Base-by-base conservation (phyloP, 2,113 vertebrate genomes). In the Numenius arquata region DNA sequence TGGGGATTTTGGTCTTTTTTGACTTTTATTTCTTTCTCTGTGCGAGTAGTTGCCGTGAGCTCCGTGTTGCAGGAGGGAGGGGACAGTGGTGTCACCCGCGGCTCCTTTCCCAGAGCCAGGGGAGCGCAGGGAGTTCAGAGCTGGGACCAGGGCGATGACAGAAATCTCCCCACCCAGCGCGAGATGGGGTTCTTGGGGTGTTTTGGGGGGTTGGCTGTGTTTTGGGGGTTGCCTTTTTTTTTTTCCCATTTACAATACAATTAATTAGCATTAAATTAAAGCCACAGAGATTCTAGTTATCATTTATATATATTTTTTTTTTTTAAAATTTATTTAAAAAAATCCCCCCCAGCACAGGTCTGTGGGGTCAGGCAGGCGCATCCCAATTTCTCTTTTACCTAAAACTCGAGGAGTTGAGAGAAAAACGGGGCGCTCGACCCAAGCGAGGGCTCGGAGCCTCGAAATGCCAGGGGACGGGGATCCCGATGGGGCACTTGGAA, bases 391-490 rank as follows among this genome's bases (percentile, higher is more conserved):
- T 20, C 22, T 84, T 78, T 80, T 16, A 9, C 8, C 36, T 8
- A 1, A 81, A 87, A 55, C 11, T 23, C 1, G 2, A 25, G 63
- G 40, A 56, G 52, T 0, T 61, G 40, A 50, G 45, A 21, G 40
- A 3, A 62, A 89, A 90, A 38, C 0, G 4, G 52, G 16, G 23
- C 38, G 14, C 15, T 4, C 9, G 30, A 41, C 19, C 30, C n/a
- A 19, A 21, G 18, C 0, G 0, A 5, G 20, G 52, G 34, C 2
- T 10, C 0, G 1, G 52, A 43, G 38, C 9, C 30, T 30, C 0
- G 1, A 14, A 23, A 45, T 12, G 9, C 40, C n/a, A 1, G 0
- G 4, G 32, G 48, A 5, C 2, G 0, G 2, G n/a, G 50, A 56
- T 78, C 55, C 70, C 12, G 0, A 1, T 0, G 50, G 85, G 82